Conservation (phyloP, 35 echinoderm and acorn worm genomes). For the Patiria miniata region DNA sequence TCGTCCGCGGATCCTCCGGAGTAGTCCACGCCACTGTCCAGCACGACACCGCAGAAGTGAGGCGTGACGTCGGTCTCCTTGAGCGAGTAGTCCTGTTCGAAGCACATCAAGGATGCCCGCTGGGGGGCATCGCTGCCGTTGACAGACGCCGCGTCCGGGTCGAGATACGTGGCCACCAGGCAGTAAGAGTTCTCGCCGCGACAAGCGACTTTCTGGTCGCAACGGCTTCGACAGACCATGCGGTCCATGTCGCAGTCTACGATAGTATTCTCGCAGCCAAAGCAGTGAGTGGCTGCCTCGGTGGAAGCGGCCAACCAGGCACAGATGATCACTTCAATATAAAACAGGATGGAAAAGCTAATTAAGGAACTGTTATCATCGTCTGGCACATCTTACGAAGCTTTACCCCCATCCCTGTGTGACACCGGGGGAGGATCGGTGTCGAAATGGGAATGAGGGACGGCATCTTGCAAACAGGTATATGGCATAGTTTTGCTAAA, state of each 20-base stretch:
- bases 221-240: not conserved
- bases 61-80: not conserved
- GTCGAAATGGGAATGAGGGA: too few species aligned
- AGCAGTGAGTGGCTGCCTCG: not conserved
- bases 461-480: too few species aligned
- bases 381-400: too few species aligned
- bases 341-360: not conserved
- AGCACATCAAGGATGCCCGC: not conserved
- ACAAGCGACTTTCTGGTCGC: not conserved
- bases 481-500: too few species aligned
- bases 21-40: not conserved
- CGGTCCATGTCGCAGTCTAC: conserved; percentile 17
- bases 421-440: too few species aligned
- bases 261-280: not conserved
- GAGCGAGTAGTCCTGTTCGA: not conserved
- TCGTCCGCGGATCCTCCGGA: not conserved
- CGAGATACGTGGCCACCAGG: not conserved
- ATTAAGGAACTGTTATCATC: too few species aligned
- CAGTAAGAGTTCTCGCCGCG: not conserved
- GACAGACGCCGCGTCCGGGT: not conserved
- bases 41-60: conserved; percentile 14
- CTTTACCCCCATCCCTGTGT: too few species aligned
- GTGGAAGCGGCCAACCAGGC: not conserved
- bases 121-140: not conserved
- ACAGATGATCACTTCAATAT: not conserved